These are phyloP conservation scores for Cephus runcator DNA, from an alignment of 2,888 invertebrate genomes.

Conservation along the genomic window DNA sequence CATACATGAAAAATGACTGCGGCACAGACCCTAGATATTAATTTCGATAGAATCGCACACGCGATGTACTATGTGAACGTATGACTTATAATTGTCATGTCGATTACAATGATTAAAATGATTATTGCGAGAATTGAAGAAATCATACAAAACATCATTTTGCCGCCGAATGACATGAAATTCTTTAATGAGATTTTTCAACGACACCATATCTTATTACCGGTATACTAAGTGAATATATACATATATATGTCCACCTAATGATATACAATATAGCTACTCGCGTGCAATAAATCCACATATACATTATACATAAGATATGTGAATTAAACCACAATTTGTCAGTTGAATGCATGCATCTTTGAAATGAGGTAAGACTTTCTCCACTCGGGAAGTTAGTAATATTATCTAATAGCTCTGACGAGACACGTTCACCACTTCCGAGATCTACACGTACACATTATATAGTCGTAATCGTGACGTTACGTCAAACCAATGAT, in stretches of 20 bases:
- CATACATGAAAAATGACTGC: not conserved
- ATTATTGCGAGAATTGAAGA: no score
- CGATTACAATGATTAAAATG: no score
- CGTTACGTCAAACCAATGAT: slow-evolving; percentile 23
- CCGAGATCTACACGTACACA: not conserved
- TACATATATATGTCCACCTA: not conserved
- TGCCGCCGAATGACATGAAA: not conserved
- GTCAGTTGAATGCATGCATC: not conserved
- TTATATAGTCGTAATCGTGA: slow-evolving; percentile 31
- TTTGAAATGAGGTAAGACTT: slow-evolving; percentile 47
- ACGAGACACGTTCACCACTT: not conserved
- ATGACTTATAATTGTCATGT: no score
- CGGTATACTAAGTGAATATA: not conserved
- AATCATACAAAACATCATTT: not conserved
- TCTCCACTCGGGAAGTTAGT: slow-evolving; percentile 57
- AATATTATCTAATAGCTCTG: slow-evolving; percentile 53
- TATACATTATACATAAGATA: not conserved
- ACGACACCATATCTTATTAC: not conserved
- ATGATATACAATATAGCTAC: no score
- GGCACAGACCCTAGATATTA: slow-evolving; percentile 2
- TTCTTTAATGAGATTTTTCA: not conserved
- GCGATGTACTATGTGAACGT: no score
- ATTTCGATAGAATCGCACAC: not conserved
- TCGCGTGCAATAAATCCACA: not conserved
- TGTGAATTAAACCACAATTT: not conserved